These are phyloP conservation scores for Harpagifer antarcticus DNA, from an alignment of 2,797 vertebrate genomes.

Conservation along the genomic window DNA sequence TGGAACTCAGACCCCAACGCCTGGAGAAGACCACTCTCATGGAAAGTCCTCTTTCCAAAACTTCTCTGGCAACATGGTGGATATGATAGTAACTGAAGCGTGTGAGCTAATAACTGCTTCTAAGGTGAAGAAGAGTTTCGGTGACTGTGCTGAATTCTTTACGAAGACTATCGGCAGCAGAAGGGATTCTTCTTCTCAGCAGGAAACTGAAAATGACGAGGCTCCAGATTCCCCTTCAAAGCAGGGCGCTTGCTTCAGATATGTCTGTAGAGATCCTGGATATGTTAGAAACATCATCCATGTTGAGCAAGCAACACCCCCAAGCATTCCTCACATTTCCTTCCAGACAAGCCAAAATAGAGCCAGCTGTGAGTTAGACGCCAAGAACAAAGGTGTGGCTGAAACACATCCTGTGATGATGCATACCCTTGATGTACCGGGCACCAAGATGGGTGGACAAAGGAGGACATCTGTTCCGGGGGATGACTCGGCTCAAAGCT, in stretches of 20 bases:
- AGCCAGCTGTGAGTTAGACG: slow-evolving; percentile 53
- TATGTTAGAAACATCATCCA: slow-evolving; percentile 37
- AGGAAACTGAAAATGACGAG: slow-evolving; percentile 72
- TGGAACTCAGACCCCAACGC: slow-evolving; percentile 48
- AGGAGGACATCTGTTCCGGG: slow-evolving; percentile 59
- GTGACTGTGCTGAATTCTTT: slow-evolving; percentile 86
- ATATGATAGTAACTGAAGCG: slow-evolving; percentile 91
- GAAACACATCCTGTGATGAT: slow-evolving; percentile 62
- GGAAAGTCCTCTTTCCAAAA: slow-evolving; percentile 77
- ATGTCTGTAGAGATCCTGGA: slow-evolving; percentile 62
- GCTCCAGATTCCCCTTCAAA: slow-evolving; percentile 78
- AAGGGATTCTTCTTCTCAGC: slow-evolving; percentile 64
- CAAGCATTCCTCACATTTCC: slow-evolving; percentile 70
- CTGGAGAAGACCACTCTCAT: slow-evolving; percentile 63
- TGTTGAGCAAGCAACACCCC: slow-evolving; percentile 30
- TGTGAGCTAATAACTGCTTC: slow-evolving; percentile 90
- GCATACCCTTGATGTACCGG: slow-evolving; percentile 80
- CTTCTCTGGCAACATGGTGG: slow-evolving; percentile 92
- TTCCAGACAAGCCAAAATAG: slow-evolving; percentile 51
- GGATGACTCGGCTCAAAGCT: slow-evolving; percentile 60
- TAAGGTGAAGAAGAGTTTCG: slow-evolving; percentile 86
- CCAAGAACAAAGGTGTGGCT: slow-evolving; percentile 45
- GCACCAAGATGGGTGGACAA: slow-evolving; percentile 61
- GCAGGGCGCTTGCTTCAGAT: slow-evolving; percentile 71
- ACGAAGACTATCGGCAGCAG: slow-evolving; percentile 81